Evolutionary conservation across 1,140 invertebrate species (phyloP), one percentile per base, ranked within the genome.

Genomic region (Berghia stephanieae): DNA sequence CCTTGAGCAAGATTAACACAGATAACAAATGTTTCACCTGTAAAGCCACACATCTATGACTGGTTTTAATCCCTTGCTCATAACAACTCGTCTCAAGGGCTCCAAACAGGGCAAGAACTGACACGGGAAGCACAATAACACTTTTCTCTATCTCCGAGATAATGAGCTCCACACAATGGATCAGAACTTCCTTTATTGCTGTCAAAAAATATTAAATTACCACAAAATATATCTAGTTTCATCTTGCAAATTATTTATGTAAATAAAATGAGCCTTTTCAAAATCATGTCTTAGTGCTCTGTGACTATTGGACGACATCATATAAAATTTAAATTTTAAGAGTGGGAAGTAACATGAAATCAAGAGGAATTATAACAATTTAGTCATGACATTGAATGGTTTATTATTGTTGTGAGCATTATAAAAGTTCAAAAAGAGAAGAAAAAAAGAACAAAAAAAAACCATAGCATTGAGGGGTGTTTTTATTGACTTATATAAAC

Each of bases 31-130:
- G 24, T 60, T 78, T 76, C 79, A 86, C 86, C 81, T 86, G 86
- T 5, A 86, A 68, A 13, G 84, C 86, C 13, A 83, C 83, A 82
- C 84, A 86, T 27, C 83, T 80, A 72, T 88, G 85, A 0, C 83
- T 81, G 21, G 84, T 84, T 66, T 84, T 84, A 57, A 85, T 82
- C 3, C 79, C 80, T 16, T 82, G 79, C 21, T 82, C 66, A 13
- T 68, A 43, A 78, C 83, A 86, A 16, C 80, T 75, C 13, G 76
- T 79, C 68, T 87, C 81, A 24, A 87, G 75, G 16, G 79, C 74
- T 40, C 76, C 81, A 52, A 86, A 81, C 8, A 86, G 49, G 13
- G 81, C 70, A 77, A 83, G 82, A 0, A 87, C 60, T 75, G 82
- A 75, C 3, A 78, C 78, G 34, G 81, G 82, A 31, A 87, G 57